Percentiles rank a stretch among this genome's conserved stretches.
Conservation (phyloP, 2,113 vertebrate species). For the Bungarus multicinctus region DNA sequence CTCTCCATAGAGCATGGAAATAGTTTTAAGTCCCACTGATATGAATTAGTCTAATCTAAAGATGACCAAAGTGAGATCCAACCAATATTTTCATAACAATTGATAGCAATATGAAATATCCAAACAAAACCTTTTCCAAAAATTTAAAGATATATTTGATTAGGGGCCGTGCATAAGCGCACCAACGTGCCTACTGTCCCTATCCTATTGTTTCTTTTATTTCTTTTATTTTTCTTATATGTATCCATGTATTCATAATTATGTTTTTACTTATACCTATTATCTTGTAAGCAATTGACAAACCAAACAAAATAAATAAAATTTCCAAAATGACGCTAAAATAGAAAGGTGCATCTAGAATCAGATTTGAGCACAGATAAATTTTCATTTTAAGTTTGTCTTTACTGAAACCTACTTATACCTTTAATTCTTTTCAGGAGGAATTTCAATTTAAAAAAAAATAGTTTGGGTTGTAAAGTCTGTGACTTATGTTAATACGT, state of each 20-base stretch:
- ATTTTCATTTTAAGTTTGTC: neutral
- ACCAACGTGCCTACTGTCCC: too few relatives aligned
- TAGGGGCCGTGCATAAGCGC: too few relatives aligned
- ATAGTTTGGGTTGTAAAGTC: neutral
- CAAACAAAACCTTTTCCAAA: neutral
- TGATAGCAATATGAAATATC: neutral
- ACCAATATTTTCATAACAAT: neutral
- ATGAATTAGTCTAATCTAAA: fast-evolving
- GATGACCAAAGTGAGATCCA: neutral
- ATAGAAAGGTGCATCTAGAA: neutral
- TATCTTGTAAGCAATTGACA: too few relatives aligned
- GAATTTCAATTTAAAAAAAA: neutral
- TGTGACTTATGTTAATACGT: neutral
- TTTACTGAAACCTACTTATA: neutral
- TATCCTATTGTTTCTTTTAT: too few relatives aligned
- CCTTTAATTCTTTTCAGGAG: neutral
- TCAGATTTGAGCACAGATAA: neutral
- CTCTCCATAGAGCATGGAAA: fast-evolving
- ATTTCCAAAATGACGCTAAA: neutral
- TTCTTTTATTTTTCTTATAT: too few relatives aligned
- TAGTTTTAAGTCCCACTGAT: neutral
- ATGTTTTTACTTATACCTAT: too few relatives aligned
- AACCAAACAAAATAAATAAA: too few relatives aligned
- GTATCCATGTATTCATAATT: too few relatives aligned
- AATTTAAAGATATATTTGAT: neutral